These are phyloP conservation scores for Pterostichus madidus DNA, from an alignment of 2,888 invertebrate species.

Conservation along the genomic window DNA sequence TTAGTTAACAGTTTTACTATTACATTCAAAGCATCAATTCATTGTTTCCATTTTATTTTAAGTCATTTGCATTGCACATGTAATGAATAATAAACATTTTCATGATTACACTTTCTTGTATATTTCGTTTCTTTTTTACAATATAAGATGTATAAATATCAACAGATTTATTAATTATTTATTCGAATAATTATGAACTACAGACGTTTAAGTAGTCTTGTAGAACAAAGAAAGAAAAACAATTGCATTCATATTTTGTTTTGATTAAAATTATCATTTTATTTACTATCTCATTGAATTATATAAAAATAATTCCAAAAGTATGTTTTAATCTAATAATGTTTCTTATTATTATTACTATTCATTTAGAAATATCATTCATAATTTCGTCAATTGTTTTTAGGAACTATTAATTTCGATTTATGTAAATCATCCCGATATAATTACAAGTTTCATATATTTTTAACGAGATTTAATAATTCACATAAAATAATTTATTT, in stretches of 20 bases:
- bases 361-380: no score
- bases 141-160: slow-evolving; percentile 47
- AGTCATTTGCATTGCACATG: slow-evolving; percentile 78
- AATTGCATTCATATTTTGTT: background rate
- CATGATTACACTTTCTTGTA: slow-evolving; percentile 73
- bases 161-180: slow-evolving; percentile 10
- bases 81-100: slow-evolving; percentile 78
- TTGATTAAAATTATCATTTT: background rate
- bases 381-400: no score
- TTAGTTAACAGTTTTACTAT: slow-evolving; percentile 66
- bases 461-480: no score
- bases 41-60: slow-evolving; percentile 75
- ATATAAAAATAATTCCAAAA: no score
- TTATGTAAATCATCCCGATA: no score
- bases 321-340: background rate
- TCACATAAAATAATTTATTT: background rate
- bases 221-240: background rate
- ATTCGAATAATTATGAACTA: background rate
- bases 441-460: no score
- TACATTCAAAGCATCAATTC: slow-evolving; percentile 67
- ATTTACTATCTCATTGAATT: background rate
- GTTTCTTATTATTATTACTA: no score
- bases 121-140: slow-evolving; percentile 60
- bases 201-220: background rate
- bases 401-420: no score